Percentiles rank a stretch among this genome's conserved stretches.
Conservation (phyloP, 1,140 invertebrate genomes). For the Drosophila nigromelanica region DNA sequence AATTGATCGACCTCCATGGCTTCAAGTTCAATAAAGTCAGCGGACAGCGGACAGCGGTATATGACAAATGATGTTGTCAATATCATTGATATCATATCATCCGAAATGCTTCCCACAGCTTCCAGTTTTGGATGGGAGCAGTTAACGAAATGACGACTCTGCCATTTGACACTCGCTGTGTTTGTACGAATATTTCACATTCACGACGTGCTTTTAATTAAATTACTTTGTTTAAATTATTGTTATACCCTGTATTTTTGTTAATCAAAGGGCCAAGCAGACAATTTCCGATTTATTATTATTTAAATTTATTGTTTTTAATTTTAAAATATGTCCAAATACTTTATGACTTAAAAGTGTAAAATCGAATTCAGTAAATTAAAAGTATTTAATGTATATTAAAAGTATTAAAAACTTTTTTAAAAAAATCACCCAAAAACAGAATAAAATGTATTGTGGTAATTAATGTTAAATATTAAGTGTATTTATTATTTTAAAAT, state of each 20-base stretch:
- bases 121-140: slow-evolving; percentile 8
- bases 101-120: slow-evolving; percentile 55
- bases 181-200: slow-evolving; percentile 16
- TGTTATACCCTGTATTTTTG: slow-evolving; percentile 1
- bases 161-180: slow-evolving; percentile 27
- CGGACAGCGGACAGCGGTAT: slow-evolving; percentile 4
- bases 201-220: slow-evolving; percentile 33
- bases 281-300: not conserved
- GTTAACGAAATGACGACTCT: slow-evolving; percentile 17
- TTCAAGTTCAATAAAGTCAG: slow-evolving; percentile 69
- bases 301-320: not conserved
- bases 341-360: too few relatives aligned
- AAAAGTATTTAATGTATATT: too few relatives aligned
- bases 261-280: not conserved
- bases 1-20: slow-evolving; percentile 66
- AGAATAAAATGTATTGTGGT: too few relatives aligned
- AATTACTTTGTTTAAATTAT: slow-evolving; percentile 43
- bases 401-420: too few relatives aligned
- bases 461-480: too few relatives aligned
- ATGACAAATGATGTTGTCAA: slow-evolving; percentile 54
- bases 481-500: too few relatives aligned
- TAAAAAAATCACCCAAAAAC: too few relatives aligned
- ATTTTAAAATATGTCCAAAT: too few relatives aligned
- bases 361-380: too few relatives aligned
- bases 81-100: slow-evolving; percentile 61